phyloP scores from a whole-genome alignment of 2,797 vertebrate genomes.

The Choloepus didactylus region DNA sequence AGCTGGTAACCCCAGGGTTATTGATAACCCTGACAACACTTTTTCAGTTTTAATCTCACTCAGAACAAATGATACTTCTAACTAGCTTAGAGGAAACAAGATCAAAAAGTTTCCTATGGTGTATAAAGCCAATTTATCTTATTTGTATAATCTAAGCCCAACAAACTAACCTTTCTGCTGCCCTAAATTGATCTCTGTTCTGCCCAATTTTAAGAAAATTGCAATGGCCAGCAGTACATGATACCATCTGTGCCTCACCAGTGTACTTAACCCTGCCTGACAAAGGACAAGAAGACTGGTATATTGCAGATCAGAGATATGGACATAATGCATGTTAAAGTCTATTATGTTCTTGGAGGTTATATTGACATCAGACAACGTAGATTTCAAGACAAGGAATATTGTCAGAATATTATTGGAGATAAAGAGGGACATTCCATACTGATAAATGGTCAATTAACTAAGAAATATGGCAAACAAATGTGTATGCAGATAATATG shows the following conservation, averaged over 20 bases:
- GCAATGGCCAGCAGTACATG: background rate
- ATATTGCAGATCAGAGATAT: background rate
- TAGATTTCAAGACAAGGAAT: background rate
- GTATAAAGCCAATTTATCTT: background rate
- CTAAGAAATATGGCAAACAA: background rate
- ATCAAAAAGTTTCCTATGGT: background rate
- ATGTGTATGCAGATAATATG: background rate
- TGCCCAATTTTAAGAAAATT: background rate
- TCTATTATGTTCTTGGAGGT: background rate
- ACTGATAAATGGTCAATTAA: background rate
- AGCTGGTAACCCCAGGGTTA: background rate
- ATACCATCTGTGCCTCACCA: background rate
- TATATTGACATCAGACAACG: slow-evolving; percentile 28
- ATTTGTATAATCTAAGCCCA: background rate
- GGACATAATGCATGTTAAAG: background rate
- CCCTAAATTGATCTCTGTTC: background rate
- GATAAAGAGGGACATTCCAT: background rate
- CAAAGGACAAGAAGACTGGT: background rate
- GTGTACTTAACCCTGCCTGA: background rate
- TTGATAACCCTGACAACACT: background rate
- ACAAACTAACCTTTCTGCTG: background rate
- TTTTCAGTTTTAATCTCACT: slow-evolving; percentile 35
- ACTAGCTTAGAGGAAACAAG: background rate
- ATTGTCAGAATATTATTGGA: background rate
- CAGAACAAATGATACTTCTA: background rate